A percentile compares a stretch with the other conserved stretches of the same genome.
These are phyloP conservation scores for Xenops minutus DNA, from an alignment of 2,797 vertebrate genomes.

Conservation along the genomic window DNA sequence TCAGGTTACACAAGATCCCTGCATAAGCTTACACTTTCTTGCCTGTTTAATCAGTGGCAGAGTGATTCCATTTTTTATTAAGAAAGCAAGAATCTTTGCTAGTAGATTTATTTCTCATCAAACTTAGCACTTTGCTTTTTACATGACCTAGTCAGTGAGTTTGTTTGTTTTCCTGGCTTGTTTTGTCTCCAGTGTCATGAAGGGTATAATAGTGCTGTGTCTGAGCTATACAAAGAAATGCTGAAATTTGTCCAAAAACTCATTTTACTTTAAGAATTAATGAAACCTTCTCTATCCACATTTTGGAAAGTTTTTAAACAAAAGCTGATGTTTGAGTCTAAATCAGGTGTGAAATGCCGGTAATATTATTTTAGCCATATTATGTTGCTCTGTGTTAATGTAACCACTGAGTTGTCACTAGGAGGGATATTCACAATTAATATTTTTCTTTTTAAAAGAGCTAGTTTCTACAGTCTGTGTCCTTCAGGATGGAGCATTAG, in stretches of 20 bases:
- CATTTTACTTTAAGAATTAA: background rate
- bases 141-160: background rate
- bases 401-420: background rate
- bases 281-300: background rate
- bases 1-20: background rate
- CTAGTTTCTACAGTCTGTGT: background rate
- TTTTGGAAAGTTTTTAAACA: background rate
- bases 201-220: background rate
- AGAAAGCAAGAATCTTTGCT: background rate
- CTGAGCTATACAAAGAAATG: background rate
- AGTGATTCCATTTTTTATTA: background rate
- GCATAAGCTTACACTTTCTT: background rate
- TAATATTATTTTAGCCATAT: background rate
- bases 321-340: background rate
- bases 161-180: background rate
- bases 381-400: background rate
- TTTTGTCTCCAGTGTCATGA: background rate
- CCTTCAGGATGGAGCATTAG: constrained; percentile 30
- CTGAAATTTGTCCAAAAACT: background rate
- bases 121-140: background rate
- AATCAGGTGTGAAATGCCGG: background rate
- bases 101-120: background rate
- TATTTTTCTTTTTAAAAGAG: constrained; percentile 12
- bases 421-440: background rate
- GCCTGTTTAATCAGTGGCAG: background rate